phyloP scores from a whole-genome alignment of 2,888 invertebrate genomes.

The Drosophila infuscata region DNA sequence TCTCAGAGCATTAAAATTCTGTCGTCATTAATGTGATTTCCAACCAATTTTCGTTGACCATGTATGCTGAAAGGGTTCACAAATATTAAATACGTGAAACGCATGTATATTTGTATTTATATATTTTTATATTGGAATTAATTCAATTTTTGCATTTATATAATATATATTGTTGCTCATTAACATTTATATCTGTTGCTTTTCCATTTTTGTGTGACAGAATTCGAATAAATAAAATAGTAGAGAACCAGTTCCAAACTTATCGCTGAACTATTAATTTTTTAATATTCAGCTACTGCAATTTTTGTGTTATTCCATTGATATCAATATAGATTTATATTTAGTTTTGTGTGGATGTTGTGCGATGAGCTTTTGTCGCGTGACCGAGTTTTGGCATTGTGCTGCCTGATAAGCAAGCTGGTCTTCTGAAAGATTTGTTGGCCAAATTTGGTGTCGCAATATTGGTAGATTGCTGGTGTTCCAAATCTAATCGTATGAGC shows the following conservation, averaged over 20 bases:
- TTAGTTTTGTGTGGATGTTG: neutral
- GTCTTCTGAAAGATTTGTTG: constrained; percentile 20
- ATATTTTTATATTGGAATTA: neutral
- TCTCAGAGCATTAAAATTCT: neutral
- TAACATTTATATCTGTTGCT: neutral
- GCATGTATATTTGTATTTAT: neutral
- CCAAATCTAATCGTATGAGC: constrained; percentile 46
- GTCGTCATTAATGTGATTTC: neutral
- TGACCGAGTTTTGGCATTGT: constrained; percentile 33
- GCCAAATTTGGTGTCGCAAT: constrained; percentile 34
- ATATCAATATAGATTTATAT: neutral
- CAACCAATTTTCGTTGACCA: neutral
- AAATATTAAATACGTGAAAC: neutral
- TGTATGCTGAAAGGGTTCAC: neutral
- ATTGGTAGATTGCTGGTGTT: constrained; percentile 2
- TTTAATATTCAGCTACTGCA: neutral
- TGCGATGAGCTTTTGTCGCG: constrained; percentile 12
- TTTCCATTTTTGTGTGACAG: neutral
- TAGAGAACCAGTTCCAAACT: neutral
- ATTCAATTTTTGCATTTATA: neutral
- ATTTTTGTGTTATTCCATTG: neutral
- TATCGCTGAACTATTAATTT: neutral
- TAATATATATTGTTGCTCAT: neutral
- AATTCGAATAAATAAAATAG: neutral
- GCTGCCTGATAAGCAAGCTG: constrained; percentile 21